Percentiles rank a stretch among this genome's conserved stretches.
Conservation (phyloP, 2,888 invertebrate genomes). For the Nemoura dubitans region DNA sequence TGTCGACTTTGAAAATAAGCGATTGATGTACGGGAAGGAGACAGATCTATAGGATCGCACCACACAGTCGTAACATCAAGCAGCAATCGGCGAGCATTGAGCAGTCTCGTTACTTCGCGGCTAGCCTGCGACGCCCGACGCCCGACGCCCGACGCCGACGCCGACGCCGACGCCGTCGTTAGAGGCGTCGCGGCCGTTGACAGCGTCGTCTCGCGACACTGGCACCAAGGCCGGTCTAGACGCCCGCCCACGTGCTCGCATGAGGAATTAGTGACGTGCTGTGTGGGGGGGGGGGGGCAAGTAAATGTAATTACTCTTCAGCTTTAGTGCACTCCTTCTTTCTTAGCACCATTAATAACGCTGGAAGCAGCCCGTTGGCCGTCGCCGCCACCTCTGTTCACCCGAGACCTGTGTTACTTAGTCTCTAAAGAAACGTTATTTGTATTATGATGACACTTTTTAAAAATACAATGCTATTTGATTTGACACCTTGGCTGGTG, state of each 20-base stretch:
- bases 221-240: background rate
- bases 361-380: background rate
- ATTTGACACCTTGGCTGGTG: constrained; percentile 16
- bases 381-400: background rate
- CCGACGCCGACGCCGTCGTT: constrained; percentile 19
- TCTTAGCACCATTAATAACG: constrained; percentile 22
- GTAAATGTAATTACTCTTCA: constrained; percentile 21
- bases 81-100: background rate
- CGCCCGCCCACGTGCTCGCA: background rate
- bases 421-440: constrained; percentile 14
- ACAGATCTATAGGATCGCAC: background rate
- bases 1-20: background rate
- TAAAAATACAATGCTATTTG: background rate
- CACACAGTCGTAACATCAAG: background rate
- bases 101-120: background rate
- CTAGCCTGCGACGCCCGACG: background rate
- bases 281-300: background rate
- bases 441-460: constrained; percentile 17
- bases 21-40: background rate
- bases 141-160: constrained; percentile 1
- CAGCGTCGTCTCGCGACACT: background rate
- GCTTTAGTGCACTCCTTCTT: constrained; percentile 17
- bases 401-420: too few species aligned
- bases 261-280: too few species aligned
- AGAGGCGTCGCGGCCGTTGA: background rate